Base-by-base conservation (phyloP, 1,140 invertebrate species). In the Chrysomallon squamiferum region DNA sequence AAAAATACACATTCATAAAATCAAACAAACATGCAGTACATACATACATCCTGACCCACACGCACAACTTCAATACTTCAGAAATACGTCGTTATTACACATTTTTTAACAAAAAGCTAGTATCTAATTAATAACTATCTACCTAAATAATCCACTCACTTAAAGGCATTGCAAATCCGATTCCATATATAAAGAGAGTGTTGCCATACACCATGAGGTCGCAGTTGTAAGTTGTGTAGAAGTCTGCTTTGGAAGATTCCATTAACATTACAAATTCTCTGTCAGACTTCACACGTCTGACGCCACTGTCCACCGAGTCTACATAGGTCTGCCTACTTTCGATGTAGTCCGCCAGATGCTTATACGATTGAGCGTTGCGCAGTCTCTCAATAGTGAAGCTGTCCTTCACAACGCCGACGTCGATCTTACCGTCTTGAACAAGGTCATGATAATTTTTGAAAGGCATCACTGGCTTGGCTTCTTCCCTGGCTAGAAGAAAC, bases 171-270 rank as follows among this genome's bases (percentile, higher is more conserved):
- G 93, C 95, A 52, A 97, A 90, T 30, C 93, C 95, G 84, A 95
- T 96, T 65, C 94, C 93, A 84, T 95, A 95, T 18, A 92, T 90
- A 82, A 96, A 94, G 64, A 97, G 88, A 86, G 94, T 93, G 69
- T 76, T 73, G 27, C 72, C 77, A 56, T 75, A 73, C 15, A 68
- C 33, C 62, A 75, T 70, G 7, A 76, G 95, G 80, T 97, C 93
- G 85, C 96, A 98, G 0, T 94, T 89, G 59, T 93, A 86, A 76
- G 94, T 93, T 83, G 96, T 96, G 49, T 91, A 91, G 83, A 96
- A 97, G 80, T 97, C 95, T 80, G 96, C 96, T 78, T 92, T 95
- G 0, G 94, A 93, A 15, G 93, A 94, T 86, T 97, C 95, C 62
- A 97, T 90, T 3, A 98, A 88, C 70, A 96, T 89, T 25, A 95